phyloP scores from a whole-genome alignment of 2,797 vertebrate genomes.

The Danio choprae region DNA sequence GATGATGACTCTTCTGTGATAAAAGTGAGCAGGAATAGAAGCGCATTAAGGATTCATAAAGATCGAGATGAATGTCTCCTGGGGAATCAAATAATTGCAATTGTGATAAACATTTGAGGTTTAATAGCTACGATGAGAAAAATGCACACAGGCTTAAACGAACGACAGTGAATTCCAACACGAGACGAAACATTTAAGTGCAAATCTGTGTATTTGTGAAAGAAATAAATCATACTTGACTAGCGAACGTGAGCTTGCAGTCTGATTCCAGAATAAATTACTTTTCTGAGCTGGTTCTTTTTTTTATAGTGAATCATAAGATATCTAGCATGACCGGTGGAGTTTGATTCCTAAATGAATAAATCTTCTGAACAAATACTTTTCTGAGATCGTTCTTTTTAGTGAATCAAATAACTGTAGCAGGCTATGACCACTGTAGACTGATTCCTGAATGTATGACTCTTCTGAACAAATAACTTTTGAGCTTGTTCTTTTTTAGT shows the following conservation, averaged over 20 bases:
- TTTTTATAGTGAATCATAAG: too few species aligned
- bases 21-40: conserved; percentile 22
- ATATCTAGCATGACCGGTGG: too few species aligned
- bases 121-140: conserved; percentile 12
- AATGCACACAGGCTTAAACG: conserved; percentile 7
- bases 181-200: not conserved
- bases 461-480: too few species aligned
- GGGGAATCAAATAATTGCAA: conserved; percentile 42
- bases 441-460: too few species aligned
- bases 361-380: too few species aligned
- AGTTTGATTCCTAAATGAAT: not conserved
- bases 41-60: conserved; percentile 44
- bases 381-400: too few species aligned
- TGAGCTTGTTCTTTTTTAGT: too few species aligned
- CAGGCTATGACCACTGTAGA: too few species aligned
- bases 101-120: conserved; percentile 37
- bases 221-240: not conserved
- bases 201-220: not conserved
- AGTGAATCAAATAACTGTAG: too few species aligned
- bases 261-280: not conserved
- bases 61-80: conserved; percentile 39
- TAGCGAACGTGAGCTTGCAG: not conserved
- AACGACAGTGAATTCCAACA: not conserved
- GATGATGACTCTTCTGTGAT: conserved; percentile 43
- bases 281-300: too few species aligned